A percentile compares a stretch with the other conserved stretches of the same genome.
These are phyloP conservation scores for Panopea generosa DNA, from an alignment of 2,888 invertebrate genomes.

Conservation along the genomic window DNA sequence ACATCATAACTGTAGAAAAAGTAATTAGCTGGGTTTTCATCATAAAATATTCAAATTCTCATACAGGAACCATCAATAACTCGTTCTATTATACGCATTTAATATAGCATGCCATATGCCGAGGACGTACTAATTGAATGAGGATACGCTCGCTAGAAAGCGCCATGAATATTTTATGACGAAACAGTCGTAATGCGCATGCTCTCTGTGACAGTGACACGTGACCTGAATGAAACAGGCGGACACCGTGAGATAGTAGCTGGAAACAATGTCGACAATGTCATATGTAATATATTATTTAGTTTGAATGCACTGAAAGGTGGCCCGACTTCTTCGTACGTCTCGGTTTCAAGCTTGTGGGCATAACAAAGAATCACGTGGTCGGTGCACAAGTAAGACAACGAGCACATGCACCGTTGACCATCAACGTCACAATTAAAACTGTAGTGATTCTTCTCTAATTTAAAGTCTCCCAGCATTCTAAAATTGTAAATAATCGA, in stretches of 20 bases:
- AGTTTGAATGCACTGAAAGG: too few relatives aligned
- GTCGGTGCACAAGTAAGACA: too few relatives aligned
- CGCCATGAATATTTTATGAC: conserved; percentile 59
- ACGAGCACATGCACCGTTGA: too few relatives aligned
- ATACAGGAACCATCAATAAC: conserved; percentile 38
- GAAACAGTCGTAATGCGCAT: conserved; percentile 43
- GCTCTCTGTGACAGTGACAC: conserved; percentile 44
- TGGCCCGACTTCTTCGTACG: too few relatives aligned
- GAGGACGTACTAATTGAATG: conserved; percentile 37
- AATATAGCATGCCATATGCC: conserved; percentile 55
- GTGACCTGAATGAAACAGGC: conserved; percentile 25
- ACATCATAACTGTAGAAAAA: conserved; percentile 44
- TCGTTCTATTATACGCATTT: conserved; percentile 41
- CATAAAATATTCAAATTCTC: conserved; percentile 57
- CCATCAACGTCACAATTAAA: too few relatives aligned
- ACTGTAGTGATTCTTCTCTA: too few relatives aligned
- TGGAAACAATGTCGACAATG: not conserved
- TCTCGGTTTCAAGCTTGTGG: too few relatives aligned
- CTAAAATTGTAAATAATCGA: too few relatives aligned
- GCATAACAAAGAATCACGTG: too few relatives aligned
- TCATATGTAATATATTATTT: too few relatives aligned
- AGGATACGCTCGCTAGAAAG: conserved; percentile 37
- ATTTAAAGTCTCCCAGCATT: too few relatives aligned
- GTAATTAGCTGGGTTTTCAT: conserved; percentile 55
- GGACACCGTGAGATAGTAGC: conserved; percentile 30